Evolutionary conservation across 1,140 invertebrate species (phyloP), one percentile per base, ranked within the genome.

Genomic region (Oryctes rhinoceros): DNA sequence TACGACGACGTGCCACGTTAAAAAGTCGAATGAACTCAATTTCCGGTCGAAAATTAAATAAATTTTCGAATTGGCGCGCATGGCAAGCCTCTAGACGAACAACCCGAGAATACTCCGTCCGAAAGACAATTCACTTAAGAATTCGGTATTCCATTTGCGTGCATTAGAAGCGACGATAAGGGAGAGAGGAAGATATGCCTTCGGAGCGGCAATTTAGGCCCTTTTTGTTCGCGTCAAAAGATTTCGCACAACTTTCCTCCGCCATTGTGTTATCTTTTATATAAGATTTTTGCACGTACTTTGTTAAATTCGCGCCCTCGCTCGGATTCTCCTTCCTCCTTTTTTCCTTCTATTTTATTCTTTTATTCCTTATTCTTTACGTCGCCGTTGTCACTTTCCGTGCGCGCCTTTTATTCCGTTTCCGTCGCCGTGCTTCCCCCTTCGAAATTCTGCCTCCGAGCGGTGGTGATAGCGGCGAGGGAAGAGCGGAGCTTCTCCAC

Each of bases 11-110:
- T 59, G 53, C 15, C 65, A 24, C 65, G 20, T 71, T 71, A 71
- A 71, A 71, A 71, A 71, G 24, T 71, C 65, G 65, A 71, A 71
- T 30, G 24, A 71, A 71, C 20, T 71, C 65, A 71, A 71, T 71
- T 37, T 71, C 65, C 65, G 65, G 65, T 71, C 65, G 65, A 71
- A 71, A 71, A 71, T 71, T 71, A 71, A 71, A 71, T 71, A 71
- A 71, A 71, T 71, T 71, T 71, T 71, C 65, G 65, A 71, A 30
- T 30, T 37, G n/a, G n/a, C 65, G 65, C 65, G 65, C 65, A 11
- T 20, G 20, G 11, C 65, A 20, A 71, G 20, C 10, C n/a, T n/a
- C 53, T 59, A 59, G 53, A 18, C 53, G 53, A n/a, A 15, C 53
- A 4, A 59, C 53, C 15, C 18, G 18, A 37, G 35, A 9, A 15